Base-by-base conservation (phyloP, 2,888 invertebrate species). In the Alitta virens region DNA sequence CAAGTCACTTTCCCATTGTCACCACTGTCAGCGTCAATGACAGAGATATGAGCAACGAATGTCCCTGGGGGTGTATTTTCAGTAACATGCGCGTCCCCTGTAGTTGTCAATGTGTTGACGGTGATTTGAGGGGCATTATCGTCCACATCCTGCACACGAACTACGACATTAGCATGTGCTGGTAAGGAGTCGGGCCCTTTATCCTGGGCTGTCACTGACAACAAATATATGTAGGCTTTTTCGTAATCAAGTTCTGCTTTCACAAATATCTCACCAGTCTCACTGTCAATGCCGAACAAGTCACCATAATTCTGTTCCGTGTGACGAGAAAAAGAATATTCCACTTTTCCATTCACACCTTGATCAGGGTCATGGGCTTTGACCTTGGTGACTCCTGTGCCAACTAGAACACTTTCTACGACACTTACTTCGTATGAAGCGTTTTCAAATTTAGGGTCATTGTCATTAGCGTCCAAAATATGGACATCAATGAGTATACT, bases 51-150 rank as follows among this genome's bases (percentile, higher is more conserved):
- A 12, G 68, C 66, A n/a, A 68, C 68, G 27, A 68, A 66, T 21
- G 63, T 62, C 9, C 63, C 68, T 5, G 42, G 55, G 18, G 59
- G 59, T 2, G 59, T 59, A 40, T 59, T 53, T 53, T 60, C 83
- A 7, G 71, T 66, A n/a, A 80, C 75, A 26, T 71, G 62, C 46
- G 79, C 79, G 5, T 65, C 65, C 53, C 94, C 94, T 68, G 88
- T 85, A 78, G 94, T 94, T 72, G 89, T 88, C 69, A 91, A 88
- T 63, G 95, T 84, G 79, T 92, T 91, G 26, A 92, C 91, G 71
- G 91, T 91, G 1, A 91, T 86, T 9, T 89, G 86, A 60, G 92
- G 91, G 0, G 91, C 93, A 81, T 96, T 94, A 85, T 96, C 96
- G 69, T 90, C 84, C 0, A 95, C 90, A 1, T 90, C 89, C 21